Percentiles rank a stretch among this genome's conserved stretches.
These are phyloP conservation scores for Anisognathus igniventris DNA, from an alignment of 2,797 vertebrate genomes.

Conservation along the genomic window DNA sequence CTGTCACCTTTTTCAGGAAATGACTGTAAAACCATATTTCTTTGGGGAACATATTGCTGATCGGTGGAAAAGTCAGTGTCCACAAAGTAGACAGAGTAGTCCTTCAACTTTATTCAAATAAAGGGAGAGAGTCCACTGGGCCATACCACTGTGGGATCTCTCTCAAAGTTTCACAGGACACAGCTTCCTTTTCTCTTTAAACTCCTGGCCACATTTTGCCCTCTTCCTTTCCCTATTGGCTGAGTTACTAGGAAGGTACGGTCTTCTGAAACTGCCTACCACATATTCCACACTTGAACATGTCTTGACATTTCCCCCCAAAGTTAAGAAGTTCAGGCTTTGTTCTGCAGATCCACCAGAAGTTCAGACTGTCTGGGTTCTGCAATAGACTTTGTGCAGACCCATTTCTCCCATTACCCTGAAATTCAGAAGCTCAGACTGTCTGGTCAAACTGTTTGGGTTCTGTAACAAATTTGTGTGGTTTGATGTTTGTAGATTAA, in stretches of 20 bases:
- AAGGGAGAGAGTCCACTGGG: neutral
- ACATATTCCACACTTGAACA: neutral
- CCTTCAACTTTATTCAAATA: neutral
- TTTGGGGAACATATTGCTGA: neutral
- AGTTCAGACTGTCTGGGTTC: neutral
- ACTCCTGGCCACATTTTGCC: neutral
- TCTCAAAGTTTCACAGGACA: neutral
- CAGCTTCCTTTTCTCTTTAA: neutral
- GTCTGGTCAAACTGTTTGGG: neutral
- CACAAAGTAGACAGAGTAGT: neutral
- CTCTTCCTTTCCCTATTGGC: neutral
- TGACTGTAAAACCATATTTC: neutral
- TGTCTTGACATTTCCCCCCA: neutral
- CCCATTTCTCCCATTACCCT: neutral
- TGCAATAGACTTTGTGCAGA: neutral
- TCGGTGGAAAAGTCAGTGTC: neutral
- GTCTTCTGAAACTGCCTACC: neutral
- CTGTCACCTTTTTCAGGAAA: neutral
- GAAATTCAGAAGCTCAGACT: neutral
- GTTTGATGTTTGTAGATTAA: neutral
- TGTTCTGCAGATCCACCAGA: neutral
- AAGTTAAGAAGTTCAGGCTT: neutral
- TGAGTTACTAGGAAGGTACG: neutral
- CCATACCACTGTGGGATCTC: neutral
- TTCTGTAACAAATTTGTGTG: neutral